A percentile compares a stretch with the other conserved stretches of the same genome.
Evolutionary conservation across 2,113 vertebrate species (phyloP).

Genomic region (Entelurus aequoreus): DNA sequence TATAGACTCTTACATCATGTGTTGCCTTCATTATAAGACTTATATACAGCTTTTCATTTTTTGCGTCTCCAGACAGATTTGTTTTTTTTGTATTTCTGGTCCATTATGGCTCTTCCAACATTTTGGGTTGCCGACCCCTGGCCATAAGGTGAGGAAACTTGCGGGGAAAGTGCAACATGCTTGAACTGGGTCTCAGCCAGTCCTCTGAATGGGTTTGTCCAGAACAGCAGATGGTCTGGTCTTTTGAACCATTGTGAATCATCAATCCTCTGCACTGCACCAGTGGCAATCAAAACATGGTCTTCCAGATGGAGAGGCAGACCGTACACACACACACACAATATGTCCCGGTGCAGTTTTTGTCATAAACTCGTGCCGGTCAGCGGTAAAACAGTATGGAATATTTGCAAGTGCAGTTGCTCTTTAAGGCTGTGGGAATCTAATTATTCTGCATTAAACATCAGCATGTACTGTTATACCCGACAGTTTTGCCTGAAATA

Average conservation of each 20-base stretch:
- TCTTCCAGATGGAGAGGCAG: slow-evolving; percentile 64
- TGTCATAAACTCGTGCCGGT: slow-evolving; percentile 28
- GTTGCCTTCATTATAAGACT: too few species aligned
- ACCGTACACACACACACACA: slow-evolving; percentile 36
- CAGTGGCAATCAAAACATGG: slow-evolving; percentile 55
- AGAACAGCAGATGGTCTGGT: slow-evolving; percentile 66
- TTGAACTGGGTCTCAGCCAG: slow-evolving; percentile 38
- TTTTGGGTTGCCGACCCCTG: background rate
- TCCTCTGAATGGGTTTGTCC: slow-evolving; percentile 54
- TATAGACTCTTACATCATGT: too few species aligned
- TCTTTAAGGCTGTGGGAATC: slow-evolving; percentile 22
- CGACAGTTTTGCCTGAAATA: slow-evolving; percentile 23
- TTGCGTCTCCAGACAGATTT: too few species aligned
- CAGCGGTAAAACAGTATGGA: slow-evolving; percentile 22
- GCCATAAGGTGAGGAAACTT: slow-evolving; percentile 32
- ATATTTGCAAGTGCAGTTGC: background rate
- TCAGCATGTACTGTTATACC: slow-evolving; percentile 26
- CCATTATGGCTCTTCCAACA: too few species aligned
- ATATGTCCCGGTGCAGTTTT: slow-evolving; percentile 41
- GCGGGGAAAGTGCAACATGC: slow-evolving; percentile 25
- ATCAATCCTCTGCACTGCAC: slow-evolving; percentile 52
- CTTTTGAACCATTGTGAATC: slow-evolving; percentile 52
- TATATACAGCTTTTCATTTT: too few species aligned
- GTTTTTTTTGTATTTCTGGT: too few species aligned
- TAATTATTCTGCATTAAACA: slow-evolving; percentile 25